Evolutionary conservation across 2,113 vertebrate species (phyloP), one percentile per base, ranked within the genome.

Genomic region (Rallus limicola): DNA sequence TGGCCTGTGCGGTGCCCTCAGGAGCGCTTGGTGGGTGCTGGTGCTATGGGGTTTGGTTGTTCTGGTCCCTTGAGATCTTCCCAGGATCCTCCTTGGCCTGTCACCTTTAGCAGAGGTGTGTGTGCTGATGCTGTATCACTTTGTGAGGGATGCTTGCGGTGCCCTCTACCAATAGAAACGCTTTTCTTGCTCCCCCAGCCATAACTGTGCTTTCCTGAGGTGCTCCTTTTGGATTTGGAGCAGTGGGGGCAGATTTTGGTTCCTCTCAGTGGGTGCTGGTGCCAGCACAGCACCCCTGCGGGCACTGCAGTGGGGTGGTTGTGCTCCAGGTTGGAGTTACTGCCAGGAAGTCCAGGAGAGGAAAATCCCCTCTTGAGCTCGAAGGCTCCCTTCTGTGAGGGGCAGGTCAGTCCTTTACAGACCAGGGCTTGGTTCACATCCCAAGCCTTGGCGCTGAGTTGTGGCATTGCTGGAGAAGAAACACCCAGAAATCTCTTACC

Each of bases 251-350:
- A 38, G 38, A 9, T 78, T 92, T 83, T 0, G 44, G 38, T 72
- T 90, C 50, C 67, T 60, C n/a, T 81, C 11, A 0, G 18, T 3
- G 0, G 17, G 15, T 79, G 44, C 85, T 0, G 0, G 62, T 10
- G 31, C 2, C 42, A 20, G 76, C 42, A 60, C 38, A 9, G 36
- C 67, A 4, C 75, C 85, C 31, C 36, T 1, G 3, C 0, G 4
- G 38, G 26, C 55, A 40, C 33, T 29, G 5, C 23, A 4, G 1
- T 2, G 3, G 59, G 33, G 42, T 3, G 2, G 42, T 42, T 13
- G 21, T 48, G 65, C 42, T 42, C 29, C 65, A 0, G 0, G 44
- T 21, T 0, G 0, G 46, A 58, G 7, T 17, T 48, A 3, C 9
- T 44, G 63, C 72, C 17, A 1, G 3, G 2, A 1, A 28, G 8